Evolutionary conservation across 2,797 vertebrate species (phyloP).

Genomic region (Poeciliopsis paucimaculata): DNA sequence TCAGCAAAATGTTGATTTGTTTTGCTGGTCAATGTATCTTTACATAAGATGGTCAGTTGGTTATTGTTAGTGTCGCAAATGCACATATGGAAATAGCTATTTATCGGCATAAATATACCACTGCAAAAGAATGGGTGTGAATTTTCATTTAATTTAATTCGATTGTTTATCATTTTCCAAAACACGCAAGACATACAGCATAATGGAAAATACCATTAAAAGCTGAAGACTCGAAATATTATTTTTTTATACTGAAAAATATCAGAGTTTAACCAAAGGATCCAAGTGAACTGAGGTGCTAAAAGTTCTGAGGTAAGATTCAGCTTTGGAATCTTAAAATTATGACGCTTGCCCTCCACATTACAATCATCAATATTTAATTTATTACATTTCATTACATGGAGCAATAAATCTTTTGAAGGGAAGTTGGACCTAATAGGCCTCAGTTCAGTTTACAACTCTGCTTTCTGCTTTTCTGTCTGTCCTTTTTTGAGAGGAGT

Average conservation of each 20-base stretch:
- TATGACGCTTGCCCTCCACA: background rate
- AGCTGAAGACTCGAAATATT: background rate
- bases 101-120: background rate
- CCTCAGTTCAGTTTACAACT: constrained; percentile 18
- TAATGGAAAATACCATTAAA: background rate
- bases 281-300: background rate
- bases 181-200: background rate
- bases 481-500: constrained; percentile 26
- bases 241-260: background rate
- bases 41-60: background rate
- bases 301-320: background rate
- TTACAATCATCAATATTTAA: background rate
- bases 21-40: background rate
- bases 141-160: background rate
- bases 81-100: background rate
- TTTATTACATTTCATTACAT: constrained; percentile 39
- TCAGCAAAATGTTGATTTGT: background rate
- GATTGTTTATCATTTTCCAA: background rate
- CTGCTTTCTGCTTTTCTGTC: constrained; percentile 23
- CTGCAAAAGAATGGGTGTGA: background rate
- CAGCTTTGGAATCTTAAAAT: background rate
- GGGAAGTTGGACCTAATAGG: constrained; percentile 19
- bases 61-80: background rate
- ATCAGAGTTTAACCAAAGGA: background rate
- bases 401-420: constrained; percentile 22